These are phyloP conservation scores for Rotaria socialis DNA, from an alignment of 2,888 invertebrate species.

Conservation along the genomic window DNA sequence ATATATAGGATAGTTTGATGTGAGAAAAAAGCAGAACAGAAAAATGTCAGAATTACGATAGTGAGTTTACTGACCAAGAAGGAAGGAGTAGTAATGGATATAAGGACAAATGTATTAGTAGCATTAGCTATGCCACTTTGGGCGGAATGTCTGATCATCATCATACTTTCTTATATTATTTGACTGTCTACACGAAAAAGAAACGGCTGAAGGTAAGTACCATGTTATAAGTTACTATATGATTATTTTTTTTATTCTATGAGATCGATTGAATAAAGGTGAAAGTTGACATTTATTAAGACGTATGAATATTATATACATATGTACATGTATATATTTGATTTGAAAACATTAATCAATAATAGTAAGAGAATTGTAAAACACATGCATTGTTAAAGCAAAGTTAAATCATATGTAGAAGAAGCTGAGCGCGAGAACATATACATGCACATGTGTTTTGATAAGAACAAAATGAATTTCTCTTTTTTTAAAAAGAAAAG, in stretches of 20 bases:
- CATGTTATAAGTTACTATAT: neutral
- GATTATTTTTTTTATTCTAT: neutral
- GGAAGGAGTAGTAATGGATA: neutral
- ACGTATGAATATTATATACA: neutral
- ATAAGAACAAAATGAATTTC: constrained; percentile 3
- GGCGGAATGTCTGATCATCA: constrained; percentile 18
- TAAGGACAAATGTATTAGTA: neutral
- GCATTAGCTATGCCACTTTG: constrained; percentile 2
- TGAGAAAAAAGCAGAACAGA: constrained; percentile 16
- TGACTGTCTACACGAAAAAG: neutral
- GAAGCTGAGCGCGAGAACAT: neutral
- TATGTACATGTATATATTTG: neutral
- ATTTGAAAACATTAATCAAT: constrained; percentile 3
- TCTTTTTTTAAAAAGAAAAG: neutral
- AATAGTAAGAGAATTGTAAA: neutral
- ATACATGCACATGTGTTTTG: neutral
- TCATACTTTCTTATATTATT: neutral
- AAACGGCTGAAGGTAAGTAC: neutral
- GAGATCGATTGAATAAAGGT: neutral
- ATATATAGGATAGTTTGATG: neutral
- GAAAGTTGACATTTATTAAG: neutral
- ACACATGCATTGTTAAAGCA: neutral
- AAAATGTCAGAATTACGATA: neutral
- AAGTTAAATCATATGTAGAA: neutral
- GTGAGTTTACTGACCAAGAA: neutral